phyloP scores from a whole-genome alignment of 2,797 vertebrate species.

The Pelobates cultripes region DNA sequence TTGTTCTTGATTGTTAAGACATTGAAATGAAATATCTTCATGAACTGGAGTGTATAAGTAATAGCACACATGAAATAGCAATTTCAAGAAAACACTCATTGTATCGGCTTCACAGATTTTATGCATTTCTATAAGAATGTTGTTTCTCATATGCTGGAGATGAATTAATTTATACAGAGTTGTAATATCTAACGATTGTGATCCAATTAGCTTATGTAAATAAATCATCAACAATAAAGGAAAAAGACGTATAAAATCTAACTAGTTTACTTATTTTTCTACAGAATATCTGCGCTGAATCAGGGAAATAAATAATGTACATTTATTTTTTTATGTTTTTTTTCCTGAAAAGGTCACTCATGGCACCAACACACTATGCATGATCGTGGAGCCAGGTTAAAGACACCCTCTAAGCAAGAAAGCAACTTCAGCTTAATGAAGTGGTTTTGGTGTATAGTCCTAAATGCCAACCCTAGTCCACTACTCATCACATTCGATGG shows the following conservation, averaged over 20 bases:
- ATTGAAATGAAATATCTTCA: conserved; percentile 36
- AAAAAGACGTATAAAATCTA: not conserved
- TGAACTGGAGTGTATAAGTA: conserved; percentile 27
- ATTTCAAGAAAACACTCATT: not conserved
- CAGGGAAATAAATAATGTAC: too few species aligned
- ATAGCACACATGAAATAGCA: conserved; percentile 17
- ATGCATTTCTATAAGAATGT: conserved; percentile 13
- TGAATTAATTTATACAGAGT: conserved; percentile 23
- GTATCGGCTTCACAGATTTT: conserved; percentile 28
- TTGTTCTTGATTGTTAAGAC: conserved; percentile 47
- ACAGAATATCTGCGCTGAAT: not conserved
- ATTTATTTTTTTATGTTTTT: too few species aligned
- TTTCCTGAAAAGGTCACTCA: too few species aligned
- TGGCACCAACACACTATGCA: too few species aligned
- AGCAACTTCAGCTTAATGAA: too few species aligned
- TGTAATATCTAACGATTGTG: conserved; percentile 35
- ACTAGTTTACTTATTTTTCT: not conserved
- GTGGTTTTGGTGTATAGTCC: too few species aligned
- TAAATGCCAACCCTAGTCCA: too few species aligned
- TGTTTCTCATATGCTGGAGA: conserved; percentile 4
- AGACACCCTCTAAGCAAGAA: too few species aligned
- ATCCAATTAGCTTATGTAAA: conserved; percentile 29
- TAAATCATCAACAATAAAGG: not conserved
- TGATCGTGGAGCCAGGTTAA: too few species aligned
- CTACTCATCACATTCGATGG: too few species aligned